These are phyloP conservation scores for Trichacis sp. DNA, from an alignment of 2,888 invertebrate species.

Conservation along the genomic window DNA sequence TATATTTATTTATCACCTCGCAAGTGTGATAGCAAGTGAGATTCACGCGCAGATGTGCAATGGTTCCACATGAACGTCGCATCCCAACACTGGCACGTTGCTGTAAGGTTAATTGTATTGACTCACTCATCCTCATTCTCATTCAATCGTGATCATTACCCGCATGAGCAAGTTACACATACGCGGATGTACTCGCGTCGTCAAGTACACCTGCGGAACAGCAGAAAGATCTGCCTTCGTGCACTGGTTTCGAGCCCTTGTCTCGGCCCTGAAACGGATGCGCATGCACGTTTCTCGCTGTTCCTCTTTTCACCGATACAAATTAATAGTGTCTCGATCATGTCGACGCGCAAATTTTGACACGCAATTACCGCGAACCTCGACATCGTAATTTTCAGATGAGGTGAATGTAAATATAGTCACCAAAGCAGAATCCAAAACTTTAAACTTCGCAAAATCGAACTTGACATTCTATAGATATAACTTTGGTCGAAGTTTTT, in stretches of 20 bases:
- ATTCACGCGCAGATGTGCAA: no score
- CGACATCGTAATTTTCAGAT: no score
- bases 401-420: no score
- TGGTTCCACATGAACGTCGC: no score
- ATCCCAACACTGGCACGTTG: constrained; percentile 2
- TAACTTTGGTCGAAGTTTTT: no score
- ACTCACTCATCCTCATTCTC: constrained; percentile 64
- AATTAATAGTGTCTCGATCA: constrained; percentile 51
- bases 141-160: constrained; percentile 66
- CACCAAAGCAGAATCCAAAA: no score
- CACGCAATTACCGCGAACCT: no score
- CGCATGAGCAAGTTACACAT: constrained; percentile 57
- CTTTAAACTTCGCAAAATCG: no score
- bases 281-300: constrained; percentile 48
- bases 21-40: no score
- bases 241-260: constrained; percentile 27
- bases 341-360: constrained; percentile 1
- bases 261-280: constrained; percentile 46
- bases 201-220: constrained; percentile 2
- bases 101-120: constrained; percentile 65
- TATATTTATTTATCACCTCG: no score
- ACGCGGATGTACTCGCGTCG: constrained; percentile 30
- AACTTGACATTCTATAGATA: no score
- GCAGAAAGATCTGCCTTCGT: constrained; percentile 24
- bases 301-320: constrained; percentile 52